These are phyloP conservation scores for Acanthurus lineatus DNA, from an alignment of 2,797 vertebrate genomes.

Conservation along the genomic window DNA sequence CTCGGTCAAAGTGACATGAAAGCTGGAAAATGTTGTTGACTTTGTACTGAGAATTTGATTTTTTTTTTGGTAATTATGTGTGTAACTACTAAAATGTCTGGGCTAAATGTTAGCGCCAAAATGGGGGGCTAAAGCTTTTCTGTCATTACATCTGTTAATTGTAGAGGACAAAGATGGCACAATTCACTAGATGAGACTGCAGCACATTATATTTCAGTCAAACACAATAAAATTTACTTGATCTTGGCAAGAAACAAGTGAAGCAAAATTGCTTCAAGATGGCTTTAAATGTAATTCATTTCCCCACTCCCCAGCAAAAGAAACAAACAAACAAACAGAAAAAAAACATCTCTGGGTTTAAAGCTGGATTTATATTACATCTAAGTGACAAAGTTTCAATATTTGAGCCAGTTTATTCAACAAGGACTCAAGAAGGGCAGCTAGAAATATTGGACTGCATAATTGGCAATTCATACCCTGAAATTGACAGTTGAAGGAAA, in stretches of 20 bases:
- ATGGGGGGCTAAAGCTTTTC: conserved; percentile 62
- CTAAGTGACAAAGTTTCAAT: conserved; percentile 80
- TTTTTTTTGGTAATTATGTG: conserved; percentile 77
- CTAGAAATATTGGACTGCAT: conserved; percentile 80
- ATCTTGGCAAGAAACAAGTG: conserved; percentile 72
- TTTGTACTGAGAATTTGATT: conserved; percentile 72
- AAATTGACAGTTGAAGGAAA: conserved; percentile 84
- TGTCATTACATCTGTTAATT: conserved; percentile 79
- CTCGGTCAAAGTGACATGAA: conserved; percentile 79
- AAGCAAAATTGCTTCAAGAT: conserved; percentile 75
- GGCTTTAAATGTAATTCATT: conserved; percentile 77
- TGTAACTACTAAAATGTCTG: conserved; percentile 80
- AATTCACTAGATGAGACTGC: conserved; percentile 77
- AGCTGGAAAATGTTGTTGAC: conserved; percentile 75
- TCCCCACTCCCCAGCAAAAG: conserved; percentile 54
- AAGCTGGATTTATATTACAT: conserved; percentile 71
- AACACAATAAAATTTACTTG: conserved; percentile 77
- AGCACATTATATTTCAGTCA: conserved; percentile 79
- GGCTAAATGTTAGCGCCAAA: conserved; percentile 74
- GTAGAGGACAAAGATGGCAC: conserved; percentile 75
- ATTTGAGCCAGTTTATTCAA: conserved; percentile 78
- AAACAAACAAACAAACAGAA: conserved; percentile 16
- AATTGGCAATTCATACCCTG: conserved; percentile 83
- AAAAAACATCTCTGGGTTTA: conserved; percentile 51
- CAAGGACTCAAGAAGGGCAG: conserved; percentile 76